These are phyloP conservation scores for Vimba vimba DNA, from an alignment of 2,113 vertebrate species.

Conservation along the genomic window DNA sequence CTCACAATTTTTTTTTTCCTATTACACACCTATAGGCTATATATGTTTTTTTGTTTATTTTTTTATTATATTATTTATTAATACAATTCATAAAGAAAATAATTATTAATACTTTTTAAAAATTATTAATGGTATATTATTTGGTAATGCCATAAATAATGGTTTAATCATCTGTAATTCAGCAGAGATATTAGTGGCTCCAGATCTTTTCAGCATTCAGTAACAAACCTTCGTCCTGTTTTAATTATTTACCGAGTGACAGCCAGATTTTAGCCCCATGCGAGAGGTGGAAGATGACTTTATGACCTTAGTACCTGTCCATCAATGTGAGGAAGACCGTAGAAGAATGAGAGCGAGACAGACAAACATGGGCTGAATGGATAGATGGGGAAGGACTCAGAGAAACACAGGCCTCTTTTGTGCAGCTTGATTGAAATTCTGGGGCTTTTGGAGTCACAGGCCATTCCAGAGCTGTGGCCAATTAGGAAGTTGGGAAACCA, in stretches of 20 bases:
- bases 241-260: background rate
- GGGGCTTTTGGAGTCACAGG: conserved; percentile 37
- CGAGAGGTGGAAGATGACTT: background rate
- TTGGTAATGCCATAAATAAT: background rate
- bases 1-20: too few relatives aligned
- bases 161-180: background rate
- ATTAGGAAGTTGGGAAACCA: conserved; percentile 20
- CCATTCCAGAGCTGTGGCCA: conserved; percentile 36
- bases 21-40: too few relatives aligned
- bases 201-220: background rate
- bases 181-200: too few relatives aligned
- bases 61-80: too few relatives aligned
- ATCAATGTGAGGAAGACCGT: background rate
- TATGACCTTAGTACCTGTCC: conserved; percentile 14
- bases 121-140: background rate
- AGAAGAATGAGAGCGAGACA: background rate
- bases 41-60: too few relatives aligned
- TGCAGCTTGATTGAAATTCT: conserved; percentile 39
- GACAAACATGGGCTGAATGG: background rate
- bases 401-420: conserved; percentile 31
- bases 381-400: background rate
- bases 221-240: background rate
- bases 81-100: too few relatives aligned
- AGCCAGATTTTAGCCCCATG: background rate
- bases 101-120: background rate